A percentile compares a stretch with the other conserved stretches of the same genome.
Conservation (phyloP, 1,140 invertebrate genomes). For the Leptinotarsa texana region DNA sequence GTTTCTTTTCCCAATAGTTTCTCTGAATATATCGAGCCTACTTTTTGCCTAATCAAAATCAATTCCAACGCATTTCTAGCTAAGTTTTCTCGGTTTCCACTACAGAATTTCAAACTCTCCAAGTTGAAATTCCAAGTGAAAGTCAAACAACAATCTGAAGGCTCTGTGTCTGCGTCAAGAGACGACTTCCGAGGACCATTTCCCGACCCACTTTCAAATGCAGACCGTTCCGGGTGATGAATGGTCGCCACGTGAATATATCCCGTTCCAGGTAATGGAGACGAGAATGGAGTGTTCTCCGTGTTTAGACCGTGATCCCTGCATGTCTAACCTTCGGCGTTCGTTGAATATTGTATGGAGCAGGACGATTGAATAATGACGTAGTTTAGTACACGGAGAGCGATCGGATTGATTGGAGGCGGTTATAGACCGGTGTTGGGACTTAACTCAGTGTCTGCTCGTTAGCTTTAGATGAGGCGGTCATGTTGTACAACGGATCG, state of each 20-base stretch:
- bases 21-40: too few species aligned
- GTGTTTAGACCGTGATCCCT: not conserved
- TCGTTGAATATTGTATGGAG: slow-evolving; percentile 3
- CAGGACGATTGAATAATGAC: slow-evolving; percentile 5
- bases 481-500: too few species aligned
- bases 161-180: not conserved
- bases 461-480: too few species aligned
- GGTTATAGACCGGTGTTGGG: not conserved
- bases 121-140: not conserved
- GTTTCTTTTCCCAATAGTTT: too few species aligned
- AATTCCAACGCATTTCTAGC: too few species aligned
- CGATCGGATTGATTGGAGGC: not conserved
- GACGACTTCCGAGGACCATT: not conserved
- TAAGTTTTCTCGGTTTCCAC: too few species aligned
- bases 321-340: slow-evolving; percentile 7
- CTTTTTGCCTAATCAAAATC: too few species aligned
- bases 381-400: not conserved
- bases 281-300: not conserved
- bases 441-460: not conserved
- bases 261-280: slow-evolving; percentile 1
- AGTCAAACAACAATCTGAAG: slow-evolving; percentile 6
- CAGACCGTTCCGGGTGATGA: slow-evolving; percentile 1
- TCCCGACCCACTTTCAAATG: slow-evolving; percentile 2
- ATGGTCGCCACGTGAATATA: not conserved
- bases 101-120: too few species aligned